Evolutionary conservation across 2,888 invertebrate species (phyloP).

Genomic region (Colletes collaris): DNA sequence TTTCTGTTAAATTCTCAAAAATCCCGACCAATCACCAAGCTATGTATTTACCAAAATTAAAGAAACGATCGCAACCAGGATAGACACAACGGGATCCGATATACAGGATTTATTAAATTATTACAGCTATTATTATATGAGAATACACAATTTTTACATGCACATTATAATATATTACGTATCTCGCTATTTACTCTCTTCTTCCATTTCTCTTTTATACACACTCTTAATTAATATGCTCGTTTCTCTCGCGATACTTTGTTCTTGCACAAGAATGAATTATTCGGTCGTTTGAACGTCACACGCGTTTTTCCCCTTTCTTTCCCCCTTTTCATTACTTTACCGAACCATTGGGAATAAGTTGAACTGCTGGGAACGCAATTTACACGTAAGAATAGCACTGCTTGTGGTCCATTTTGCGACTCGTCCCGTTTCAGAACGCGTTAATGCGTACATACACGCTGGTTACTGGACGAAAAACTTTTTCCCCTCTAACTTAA

Average conservation of each 20-base stretch:
- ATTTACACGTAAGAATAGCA: constrained; percentile 42
- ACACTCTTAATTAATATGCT: constrained; percentile 28
- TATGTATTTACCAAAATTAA: too few species aligned
- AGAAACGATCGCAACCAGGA: background rate
- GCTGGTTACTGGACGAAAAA: constrained; percentile 24
- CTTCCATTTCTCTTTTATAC: constrained; percentile 45
- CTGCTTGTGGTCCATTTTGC: background rate
- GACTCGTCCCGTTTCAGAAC: background rate
- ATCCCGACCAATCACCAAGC: too few species aligned
- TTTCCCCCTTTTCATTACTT: background rate
- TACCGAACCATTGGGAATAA: constrained; percentile 32
- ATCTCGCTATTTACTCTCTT: constrained; percentile 66
- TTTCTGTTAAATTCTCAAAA: too few species aligned
- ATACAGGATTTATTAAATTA: constrained; percentile 79
- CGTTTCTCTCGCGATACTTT: constrained; percentile 5
- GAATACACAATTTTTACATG: constrained; percentile 80
- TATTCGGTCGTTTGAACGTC: constrained; percentile 17
- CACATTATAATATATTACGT: constrained; percentile 78
- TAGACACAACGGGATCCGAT: constrained; percentile 40
- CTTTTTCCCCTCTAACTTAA: constrained; percentile 21
- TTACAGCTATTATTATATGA: constrained; percentile 77
- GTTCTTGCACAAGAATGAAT: constrained; percentile 49
- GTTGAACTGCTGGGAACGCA: constrained; percentile 34
- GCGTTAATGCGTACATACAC: constrained; percentile 29
- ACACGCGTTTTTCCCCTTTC: background rate